Conservation (phyloP, 2,888 invertebrate species). For the Dasysyrphus albostriatus region DNA sequence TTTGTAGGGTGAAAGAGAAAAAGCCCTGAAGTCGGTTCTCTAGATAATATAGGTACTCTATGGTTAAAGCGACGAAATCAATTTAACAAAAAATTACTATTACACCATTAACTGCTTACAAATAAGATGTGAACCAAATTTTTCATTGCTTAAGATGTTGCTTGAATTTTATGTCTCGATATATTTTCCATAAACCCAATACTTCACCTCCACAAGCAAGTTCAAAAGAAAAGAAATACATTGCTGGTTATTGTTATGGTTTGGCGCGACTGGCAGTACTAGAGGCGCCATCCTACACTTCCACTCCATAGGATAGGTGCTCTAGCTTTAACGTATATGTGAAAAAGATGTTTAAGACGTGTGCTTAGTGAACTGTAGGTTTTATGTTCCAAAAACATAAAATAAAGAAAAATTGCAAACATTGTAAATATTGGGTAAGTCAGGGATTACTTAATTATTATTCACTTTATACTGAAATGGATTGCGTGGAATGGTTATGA, state of each 20-base stretch:
- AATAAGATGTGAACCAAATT: too few species aligned
- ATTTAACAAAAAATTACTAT: too few species aligned
- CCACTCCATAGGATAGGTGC: neutral
- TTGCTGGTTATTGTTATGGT: slow-evolving; percentile 11
- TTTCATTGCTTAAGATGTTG: too few species aligned
- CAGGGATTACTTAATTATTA: slow-evolving; percentile 29
- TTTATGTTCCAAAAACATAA: slow-evolving; percentile 16
- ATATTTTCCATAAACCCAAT: neutral
- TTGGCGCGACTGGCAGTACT: slow-evolving; percentile 19
- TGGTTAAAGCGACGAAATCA: too few species aligned
- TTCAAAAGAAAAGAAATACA: neutral
- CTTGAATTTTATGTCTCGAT: neutral
- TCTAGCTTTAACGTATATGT: neutral
- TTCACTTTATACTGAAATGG: slow-evolving; percentile 13
- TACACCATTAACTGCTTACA: too few species aligned
- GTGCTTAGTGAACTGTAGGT: slow-evolving; percentile 55
- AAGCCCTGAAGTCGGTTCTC: too few species aligned
- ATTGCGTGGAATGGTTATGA: slow-evolving; percentile 21
- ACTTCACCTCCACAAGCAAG: neutral
- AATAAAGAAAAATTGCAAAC: slow-evolving; percentile 30
- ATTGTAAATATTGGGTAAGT: slow-evolving; percentile 39
- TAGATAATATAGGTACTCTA: too few species aligned
- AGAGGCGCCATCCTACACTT: slow-evolving; percentile 42
- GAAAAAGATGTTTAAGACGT: slow-evolving; percentile 41
- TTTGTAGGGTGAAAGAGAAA: too few species aligned